Conservation (phyloP, 2,113 vertebrate genomes). For the Pygathrix nemaeus region DNA sequence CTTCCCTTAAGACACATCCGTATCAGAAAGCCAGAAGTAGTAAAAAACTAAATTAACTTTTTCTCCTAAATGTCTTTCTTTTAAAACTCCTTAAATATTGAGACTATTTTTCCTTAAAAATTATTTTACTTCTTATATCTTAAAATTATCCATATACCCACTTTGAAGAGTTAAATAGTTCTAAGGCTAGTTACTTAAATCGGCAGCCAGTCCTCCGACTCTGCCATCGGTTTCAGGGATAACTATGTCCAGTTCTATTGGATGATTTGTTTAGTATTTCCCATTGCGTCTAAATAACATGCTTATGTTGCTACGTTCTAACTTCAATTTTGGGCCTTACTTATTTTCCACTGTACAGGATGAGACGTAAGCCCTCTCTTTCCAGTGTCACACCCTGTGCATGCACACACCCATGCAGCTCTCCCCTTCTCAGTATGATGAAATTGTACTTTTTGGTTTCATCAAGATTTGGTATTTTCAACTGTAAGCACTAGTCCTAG, state of each 20-base stretch:
- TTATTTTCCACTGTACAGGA: neutral
- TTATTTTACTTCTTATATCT: neutral
- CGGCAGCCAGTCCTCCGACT: neutral
- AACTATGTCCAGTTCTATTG: neutral
- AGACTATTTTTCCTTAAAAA: neutral
- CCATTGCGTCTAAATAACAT: neutral
- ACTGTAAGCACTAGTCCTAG: neutral
- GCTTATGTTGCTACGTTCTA: neutral
- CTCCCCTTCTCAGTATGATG: neutral
- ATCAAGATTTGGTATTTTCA: constrained; percentile 1
- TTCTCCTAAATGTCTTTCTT: neutral
- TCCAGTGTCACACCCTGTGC: neutral
- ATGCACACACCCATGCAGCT: rapidly evolving
- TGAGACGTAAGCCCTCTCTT: neutral
- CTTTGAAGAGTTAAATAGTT: neutral
- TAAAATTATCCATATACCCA: neutral
- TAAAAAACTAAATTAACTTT: neutral
- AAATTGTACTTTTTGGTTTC: neutral
- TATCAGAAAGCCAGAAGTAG: neutral
- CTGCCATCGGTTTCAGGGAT: neutral
- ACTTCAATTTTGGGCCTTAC: neutral
- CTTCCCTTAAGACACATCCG: neutral
- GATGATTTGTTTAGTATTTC: neutral
- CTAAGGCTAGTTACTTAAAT: neutral
- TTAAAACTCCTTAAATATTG: neutral